These are phyloP conservation scores for Acronicta aceris DNA, from an alignment of 2,888 invertebrate genomes.

Conservation along the genomic window DNA sequence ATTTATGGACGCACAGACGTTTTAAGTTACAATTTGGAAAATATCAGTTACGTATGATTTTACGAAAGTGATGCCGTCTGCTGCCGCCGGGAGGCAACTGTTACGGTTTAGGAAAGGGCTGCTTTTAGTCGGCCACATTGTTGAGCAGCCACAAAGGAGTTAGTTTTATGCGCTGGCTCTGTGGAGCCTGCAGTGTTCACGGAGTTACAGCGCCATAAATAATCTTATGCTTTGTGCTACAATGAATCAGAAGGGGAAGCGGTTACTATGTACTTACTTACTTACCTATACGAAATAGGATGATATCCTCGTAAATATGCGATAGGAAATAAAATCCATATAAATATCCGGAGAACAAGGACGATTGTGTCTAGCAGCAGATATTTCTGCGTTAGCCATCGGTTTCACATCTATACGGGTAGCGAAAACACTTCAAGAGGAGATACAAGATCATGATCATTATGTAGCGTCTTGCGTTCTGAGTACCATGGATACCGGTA, in stretches of 20 bases:
- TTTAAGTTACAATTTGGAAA: constrained; percentile 45
- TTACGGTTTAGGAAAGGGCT: constrained; percentile 5
- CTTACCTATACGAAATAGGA: neutral
- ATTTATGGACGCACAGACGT: constrained; percentile 15
- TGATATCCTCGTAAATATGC: neutral
- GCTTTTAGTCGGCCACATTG: constrained; percentile 9
- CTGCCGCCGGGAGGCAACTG: neutral
- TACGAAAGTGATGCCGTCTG: constrained; percentile 13
- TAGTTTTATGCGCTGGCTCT: constrained; percentile 9
- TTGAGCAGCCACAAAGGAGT: constrained; percentile 5
- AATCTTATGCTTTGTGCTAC: constrained; percentile 15
- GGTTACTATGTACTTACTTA: neutral
- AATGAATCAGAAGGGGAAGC: constrained; percentile 8
- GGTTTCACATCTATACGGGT: no score
- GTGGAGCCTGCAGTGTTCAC: constrained; percentile 14
- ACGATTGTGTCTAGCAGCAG: no score
- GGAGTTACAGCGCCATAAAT: constrained; percentile 16
- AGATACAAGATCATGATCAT: no score
- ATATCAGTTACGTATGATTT: constrained; percentile 47
- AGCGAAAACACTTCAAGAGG: no score
- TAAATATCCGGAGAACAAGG: neutral
- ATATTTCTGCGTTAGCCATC: no score
- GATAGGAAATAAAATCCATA: neutral
- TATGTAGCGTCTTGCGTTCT: no score
- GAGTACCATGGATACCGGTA: no score